Conservation (phyloP, 2,113 vertebrate species). For the Pithys albifrons region DNA sequence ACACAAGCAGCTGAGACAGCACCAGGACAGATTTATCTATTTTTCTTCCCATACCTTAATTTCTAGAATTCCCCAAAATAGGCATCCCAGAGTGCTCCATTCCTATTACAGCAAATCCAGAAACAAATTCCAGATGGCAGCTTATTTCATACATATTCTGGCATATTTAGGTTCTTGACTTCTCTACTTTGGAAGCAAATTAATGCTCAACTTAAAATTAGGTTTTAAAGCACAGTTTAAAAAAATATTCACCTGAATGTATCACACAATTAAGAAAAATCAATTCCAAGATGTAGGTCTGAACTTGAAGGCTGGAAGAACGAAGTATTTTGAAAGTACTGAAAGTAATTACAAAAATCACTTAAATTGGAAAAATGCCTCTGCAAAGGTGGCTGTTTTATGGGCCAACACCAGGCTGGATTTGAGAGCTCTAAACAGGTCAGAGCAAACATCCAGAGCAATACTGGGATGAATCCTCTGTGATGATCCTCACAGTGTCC, state of each 20-base stretch:
- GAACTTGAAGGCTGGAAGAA: not conserved
- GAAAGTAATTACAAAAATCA: not conserved
- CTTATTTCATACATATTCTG: constrained; percentile 20
- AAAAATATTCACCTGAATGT: not conserved
- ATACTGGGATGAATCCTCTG: not conserved
- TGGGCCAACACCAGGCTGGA: not conserved
- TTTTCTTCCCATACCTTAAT: not conserved
- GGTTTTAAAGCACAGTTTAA: not conserved
- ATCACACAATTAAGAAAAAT: not conserved
- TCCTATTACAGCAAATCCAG: not conserved
- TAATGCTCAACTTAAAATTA: not conserved
- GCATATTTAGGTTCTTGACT: not conserved
- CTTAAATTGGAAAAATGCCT: not conserved
- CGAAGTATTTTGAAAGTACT: not conserved
- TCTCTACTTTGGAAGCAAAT: not conserved
- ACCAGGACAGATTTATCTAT: not conserved
- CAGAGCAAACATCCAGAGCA: not conserved
- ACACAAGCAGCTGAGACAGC: not conserved
- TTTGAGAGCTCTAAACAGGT: not conserved
- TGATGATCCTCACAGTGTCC: not conserved
- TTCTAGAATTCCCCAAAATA: not conserved
- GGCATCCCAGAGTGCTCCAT: not conserved
- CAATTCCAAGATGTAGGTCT: not conserved
- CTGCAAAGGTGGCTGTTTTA: not conserved
- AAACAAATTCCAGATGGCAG: not conserved